These are phyloP conservation scores for Glyphotaelius pellucidus DNA, from an alignment of 2,888 invertebrate genomes.

Conservation along the genomic window DNA sequence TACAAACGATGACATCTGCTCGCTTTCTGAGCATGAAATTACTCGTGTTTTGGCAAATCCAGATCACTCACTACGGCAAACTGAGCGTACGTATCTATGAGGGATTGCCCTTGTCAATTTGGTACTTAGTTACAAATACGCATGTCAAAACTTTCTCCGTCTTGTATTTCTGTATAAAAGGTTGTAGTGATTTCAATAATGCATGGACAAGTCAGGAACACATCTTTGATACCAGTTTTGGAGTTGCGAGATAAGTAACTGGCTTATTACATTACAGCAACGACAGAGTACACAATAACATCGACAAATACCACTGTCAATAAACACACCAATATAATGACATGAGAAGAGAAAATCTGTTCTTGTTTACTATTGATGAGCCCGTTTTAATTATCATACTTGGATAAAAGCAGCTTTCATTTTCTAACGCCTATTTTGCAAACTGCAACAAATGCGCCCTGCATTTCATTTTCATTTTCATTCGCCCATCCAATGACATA, in stretches of 20 bases:
- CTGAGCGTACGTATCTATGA: slow-evolving; percentile 21
- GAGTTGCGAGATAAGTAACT: not conserved
- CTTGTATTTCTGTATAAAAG: not conserved
- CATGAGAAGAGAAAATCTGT: not conserved
- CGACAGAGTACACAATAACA: not conserved
- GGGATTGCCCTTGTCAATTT: slow-evolving; percentile 32
- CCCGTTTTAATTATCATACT: not conserved
- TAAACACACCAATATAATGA: not conserved
- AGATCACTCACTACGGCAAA: slow-evolving; percentile 8
- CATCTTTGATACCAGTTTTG: not conserved
- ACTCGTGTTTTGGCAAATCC: slow-evolving; percentile 50
- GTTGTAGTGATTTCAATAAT: not conserved
- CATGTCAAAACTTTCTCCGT: slow-evolving; percentile 9
- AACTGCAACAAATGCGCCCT: not conserved
- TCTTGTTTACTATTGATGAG: not conserved
- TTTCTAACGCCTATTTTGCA: not conserved
- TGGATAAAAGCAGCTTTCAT: not conserved
- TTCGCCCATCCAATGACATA: not conserved
- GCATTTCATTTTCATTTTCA: not conserved
- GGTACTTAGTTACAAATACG: slow-evolving; percentile 27
- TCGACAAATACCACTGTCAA: not conserved
- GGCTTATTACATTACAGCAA: not conserved
- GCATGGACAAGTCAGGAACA: not conserved
- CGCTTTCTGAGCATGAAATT: slow-evolving; percentile 48
- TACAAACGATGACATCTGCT: slow-evolving; percentile 54